Evolutionary conservation across 2,113 vertebrate species (phyloP).

Genomic region (Acanthochromis polyacanthus): DNA sequence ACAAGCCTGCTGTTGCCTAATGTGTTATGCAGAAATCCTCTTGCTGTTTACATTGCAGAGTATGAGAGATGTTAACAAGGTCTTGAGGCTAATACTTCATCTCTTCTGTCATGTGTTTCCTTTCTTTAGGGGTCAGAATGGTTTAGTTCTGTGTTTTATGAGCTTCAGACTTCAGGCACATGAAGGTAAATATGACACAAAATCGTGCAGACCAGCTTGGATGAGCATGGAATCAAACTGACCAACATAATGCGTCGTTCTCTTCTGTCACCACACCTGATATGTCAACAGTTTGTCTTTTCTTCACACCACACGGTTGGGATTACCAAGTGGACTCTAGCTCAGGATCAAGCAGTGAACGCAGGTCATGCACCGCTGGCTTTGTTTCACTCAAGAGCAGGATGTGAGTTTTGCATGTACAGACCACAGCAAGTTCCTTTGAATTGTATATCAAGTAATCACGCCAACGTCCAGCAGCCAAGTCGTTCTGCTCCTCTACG

Average conservation of each 20-base stretch:
- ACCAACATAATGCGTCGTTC: not conserved
- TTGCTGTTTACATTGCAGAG: constrained; percentile 6
- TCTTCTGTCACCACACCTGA: constrained; percentile 24
- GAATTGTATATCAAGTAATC: not conserved
- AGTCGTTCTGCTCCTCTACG: not conserved
- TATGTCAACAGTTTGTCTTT: constrained; percentile 52
- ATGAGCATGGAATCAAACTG: not conserved
- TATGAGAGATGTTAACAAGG: not conserved
- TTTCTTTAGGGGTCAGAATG: not conserved
- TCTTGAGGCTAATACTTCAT: too few relatives aligned
- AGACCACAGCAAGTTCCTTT: not conserved
- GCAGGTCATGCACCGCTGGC: not conserved
- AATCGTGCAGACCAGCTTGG: not conserved
- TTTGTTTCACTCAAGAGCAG: constrained; percentile 26
- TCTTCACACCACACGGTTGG: not conserved
- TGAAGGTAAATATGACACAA: not conserved
- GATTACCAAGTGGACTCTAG: constrained; percentile 33
- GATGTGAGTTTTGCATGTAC: constrained; percentile 43
- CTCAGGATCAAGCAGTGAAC: constrained; percentile 18
- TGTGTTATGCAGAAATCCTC: constrained; percentile 14
- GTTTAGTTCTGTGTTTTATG: not conserved
- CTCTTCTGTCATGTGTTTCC: not conserved
- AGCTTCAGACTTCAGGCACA: not conserved
- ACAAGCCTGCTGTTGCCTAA: constrained; percentile 33
- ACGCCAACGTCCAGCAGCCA: not conserved